phyloP scores from a whole-genome alignment of 2,888 invertebrate species.

The Caenorhabditis parvicauda region DNA sequence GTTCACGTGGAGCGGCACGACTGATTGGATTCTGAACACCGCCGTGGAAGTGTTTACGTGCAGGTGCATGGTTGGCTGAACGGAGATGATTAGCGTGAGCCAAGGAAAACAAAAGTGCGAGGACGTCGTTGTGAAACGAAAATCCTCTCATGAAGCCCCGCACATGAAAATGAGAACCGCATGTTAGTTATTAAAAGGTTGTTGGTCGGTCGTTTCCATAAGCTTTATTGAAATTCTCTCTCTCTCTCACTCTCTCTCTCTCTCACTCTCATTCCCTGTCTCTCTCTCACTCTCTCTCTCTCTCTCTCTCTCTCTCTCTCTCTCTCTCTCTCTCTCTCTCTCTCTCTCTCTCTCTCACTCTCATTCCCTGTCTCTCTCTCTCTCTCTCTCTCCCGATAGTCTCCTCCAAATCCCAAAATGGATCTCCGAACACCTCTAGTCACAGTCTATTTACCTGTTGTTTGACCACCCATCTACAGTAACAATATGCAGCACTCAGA shows the following conservation, averaged over 20 bases:
- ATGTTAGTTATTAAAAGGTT: neutral
- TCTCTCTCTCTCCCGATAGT: slow-evolving; percentile 8
- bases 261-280: neutral
- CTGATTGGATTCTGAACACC: too few species aligned
- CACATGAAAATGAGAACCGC: too few species aligned
- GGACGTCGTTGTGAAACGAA: too few species aligned
- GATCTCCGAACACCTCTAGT: neutral
- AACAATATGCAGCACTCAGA: too few species aligned
- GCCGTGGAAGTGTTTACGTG: too few species aligned
- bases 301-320: neutral
- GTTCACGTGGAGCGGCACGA: too few species aligned
- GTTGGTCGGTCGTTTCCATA: neutral
- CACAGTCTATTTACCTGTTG: neutral
- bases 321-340: neutral
- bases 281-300: neutral
- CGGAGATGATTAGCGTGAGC: too few species aligned
- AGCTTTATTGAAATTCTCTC: neutral
- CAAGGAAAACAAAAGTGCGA: too few species aligned
- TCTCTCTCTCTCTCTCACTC: neutral
- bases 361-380: neutral
- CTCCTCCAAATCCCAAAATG: neutral
- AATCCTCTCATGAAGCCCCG: too few species aligned
- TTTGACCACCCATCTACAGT: too few species aligned
- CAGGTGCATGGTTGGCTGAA: too few species aligned
- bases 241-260: slow-evolving; percentile 5